Evolutionary conservation across 2,113 vertebrate genomes (phyloP).

Genomic region (Apteryx owenii): DNA sequence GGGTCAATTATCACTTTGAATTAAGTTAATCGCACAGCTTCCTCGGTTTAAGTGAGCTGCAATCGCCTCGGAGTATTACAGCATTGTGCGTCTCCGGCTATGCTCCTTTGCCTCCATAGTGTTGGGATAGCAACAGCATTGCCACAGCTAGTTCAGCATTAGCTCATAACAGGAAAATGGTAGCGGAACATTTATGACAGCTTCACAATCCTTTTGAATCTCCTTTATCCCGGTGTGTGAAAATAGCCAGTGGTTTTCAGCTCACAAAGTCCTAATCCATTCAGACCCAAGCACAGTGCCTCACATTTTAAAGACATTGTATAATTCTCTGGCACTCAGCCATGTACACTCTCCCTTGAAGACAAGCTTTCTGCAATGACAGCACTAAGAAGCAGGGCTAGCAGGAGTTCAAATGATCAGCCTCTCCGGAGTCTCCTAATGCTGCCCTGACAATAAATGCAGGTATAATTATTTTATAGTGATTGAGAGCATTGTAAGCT

Average conservation of each 20-base stretch:
- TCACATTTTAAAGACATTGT: conserved; percentile 38
- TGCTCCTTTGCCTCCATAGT: conserved; percentile 20
- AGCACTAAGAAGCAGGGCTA: background rate
- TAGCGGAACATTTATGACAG: background rate
- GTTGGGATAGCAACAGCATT: background rate
- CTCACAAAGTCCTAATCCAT: conserved; percentile 10
- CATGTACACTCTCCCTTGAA: conserved; percentile 15
- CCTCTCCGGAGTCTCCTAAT: background rate
- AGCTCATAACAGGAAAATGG: background rate
- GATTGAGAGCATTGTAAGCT: background rate
- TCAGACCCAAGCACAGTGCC: background rate
- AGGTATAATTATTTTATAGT: background rate
- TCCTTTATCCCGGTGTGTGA: background rate
- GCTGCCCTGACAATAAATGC: background rate
- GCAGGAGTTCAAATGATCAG: background rate
- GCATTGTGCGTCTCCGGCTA: background rate
- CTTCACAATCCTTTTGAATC: conserved; percentile 22
- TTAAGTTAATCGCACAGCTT: conserved; percentile 51
- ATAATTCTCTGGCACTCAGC: conserved; percentile 28
- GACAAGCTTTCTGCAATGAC: conserved; percentile 1
- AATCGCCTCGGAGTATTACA: background rate
- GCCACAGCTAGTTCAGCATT: background rate
- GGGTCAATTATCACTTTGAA: conserved; percentile 21
- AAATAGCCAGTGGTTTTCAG: background rate
- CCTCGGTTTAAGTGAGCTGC: background rate